Evolutionary conservation across 2,113 vertebrate species (phyloP).

Genomic region (Burhinus bistriatus): DNA sequence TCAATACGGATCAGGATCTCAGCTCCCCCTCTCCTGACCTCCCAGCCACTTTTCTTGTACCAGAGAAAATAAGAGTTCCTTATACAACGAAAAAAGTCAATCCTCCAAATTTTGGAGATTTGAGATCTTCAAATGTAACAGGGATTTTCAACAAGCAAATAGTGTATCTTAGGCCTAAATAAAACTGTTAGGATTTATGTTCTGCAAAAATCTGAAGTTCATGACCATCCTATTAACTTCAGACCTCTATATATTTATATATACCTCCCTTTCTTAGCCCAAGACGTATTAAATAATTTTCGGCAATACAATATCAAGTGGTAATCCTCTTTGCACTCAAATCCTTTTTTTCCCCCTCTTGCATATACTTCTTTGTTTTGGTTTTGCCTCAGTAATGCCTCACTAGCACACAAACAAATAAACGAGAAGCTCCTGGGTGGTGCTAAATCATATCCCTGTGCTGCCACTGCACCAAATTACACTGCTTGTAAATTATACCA

Average conservation of each 20-base stretch:
- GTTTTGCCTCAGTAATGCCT: not conserved
- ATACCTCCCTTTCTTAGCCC: not conserved
- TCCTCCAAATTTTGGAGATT: not conserved
- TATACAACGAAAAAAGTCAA: not conserved
- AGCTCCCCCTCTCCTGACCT: not conserved
- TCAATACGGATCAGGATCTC: not conserved
- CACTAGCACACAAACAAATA: not conserved
- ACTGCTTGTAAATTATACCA: not conserved
- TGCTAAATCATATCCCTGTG: not conserved
- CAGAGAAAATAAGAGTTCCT: not conserved
- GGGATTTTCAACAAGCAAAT: not conserved
- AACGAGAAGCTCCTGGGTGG: not conserved
- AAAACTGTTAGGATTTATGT: not conserved
- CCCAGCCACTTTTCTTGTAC: not conserved
- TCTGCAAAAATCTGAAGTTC: not conserved
- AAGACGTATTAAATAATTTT: not conserved
- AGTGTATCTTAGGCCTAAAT: not conserved
- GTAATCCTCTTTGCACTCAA: not conserved
- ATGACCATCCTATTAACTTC: not conserved
- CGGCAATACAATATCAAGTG: not conserved
- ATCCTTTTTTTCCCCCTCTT: not conserved
- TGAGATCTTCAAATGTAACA: not conserved
- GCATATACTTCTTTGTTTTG: not conserved
- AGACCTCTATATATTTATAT: not conserved
- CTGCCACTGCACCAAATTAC: not conserved